These are phyloP conservation scores for Trachops cirrhosus DNA, from an alignment of 2,797 vertebrate genomes.

Conservation along the genomic window DNA sequence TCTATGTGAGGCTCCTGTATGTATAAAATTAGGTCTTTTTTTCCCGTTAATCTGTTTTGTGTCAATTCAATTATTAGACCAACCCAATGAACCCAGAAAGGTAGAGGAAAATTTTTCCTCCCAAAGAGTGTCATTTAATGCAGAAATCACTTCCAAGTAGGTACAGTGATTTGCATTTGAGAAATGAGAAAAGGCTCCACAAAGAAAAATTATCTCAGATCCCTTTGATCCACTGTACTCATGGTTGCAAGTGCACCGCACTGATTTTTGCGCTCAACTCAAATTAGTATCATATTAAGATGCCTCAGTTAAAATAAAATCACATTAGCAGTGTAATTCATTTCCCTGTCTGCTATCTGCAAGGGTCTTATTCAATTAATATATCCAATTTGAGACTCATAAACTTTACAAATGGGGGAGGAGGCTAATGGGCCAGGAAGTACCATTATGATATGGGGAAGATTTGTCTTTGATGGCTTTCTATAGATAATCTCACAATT, in stretches of 20 bases:
- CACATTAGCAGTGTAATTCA: not conserved
- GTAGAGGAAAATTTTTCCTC: not conserved
- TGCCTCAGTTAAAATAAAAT: not conserved
- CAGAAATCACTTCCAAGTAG: constrained; percentile 16
- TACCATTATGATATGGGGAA: not conserved
- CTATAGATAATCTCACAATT: not conserved
- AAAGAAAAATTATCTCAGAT: not conserved
- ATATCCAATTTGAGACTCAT: not conserved
- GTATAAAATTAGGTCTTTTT: not conserved
- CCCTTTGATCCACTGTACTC: not conserved
- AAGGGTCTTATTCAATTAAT: not conserved
- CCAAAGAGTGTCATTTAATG: not conserved
- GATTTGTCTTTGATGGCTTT: not conserved
- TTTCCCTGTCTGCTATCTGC: not conserved
- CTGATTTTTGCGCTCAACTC: not conserved
- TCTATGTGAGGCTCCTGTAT: not conserved
- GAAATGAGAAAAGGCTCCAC: not conserved
- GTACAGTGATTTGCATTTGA: constrained; percentile 6
- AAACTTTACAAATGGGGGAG: not conserved
- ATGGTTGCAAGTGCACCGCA: not conserved
- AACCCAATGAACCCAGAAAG: not conserved
- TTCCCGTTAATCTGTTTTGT: not conserved
- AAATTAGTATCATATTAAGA: constrained; percentile 6
- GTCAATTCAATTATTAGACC: not conserved
- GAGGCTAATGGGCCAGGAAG: not conserved